Percentiles rank a stretch among this genome's conserved stretches.
These are phyloP conservation scores for Toxotes lorentzi DNA, from an alignment of 2,797 vertebrate genomes.

Conservation along the genomic window DNA sequence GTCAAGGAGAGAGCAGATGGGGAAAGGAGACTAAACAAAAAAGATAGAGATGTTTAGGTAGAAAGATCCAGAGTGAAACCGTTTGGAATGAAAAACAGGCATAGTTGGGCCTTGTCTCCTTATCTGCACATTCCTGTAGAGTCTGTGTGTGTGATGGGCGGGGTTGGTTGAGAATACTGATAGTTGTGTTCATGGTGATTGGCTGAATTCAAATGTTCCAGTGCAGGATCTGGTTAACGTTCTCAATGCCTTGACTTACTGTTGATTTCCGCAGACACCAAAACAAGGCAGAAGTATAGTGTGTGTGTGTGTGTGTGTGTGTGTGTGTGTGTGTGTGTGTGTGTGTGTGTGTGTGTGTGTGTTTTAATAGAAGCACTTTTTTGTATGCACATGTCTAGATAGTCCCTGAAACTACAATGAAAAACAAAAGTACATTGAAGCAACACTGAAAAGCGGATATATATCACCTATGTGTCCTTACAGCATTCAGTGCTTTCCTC, in stretches of 20 bases:
- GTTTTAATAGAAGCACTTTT: neutral
- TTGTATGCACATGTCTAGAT: slow-evolving; percentile 8
- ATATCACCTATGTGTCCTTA: neutral
- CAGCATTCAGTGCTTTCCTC: neutral
- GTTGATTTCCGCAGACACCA: slow-evolving; percentile 54
- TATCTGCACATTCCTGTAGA: slow-evolving; percentile 86
- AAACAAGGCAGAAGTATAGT: slow-evolving; percentile 45
- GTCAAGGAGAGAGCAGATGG: neutral
- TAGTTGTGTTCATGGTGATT: slow-evolving; percentile 74
- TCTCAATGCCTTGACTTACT: slow-evolving; percentile 59
- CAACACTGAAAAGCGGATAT: neutral
- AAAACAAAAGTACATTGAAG: neutral
- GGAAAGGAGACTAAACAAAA: slow-evolving; percentile 9
- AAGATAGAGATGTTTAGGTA: slow-evolving; percentile 1
- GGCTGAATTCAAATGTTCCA: slow-evolving; percentile 72
- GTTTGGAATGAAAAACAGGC: slow-evolving; percentile 66
- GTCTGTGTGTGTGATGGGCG: slow-evolving; percentile 55
- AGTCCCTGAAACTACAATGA: neutral
- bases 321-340: slow-evolving; percentile 19
- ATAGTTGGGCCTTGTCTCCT: slow-evolving; percentile 68
- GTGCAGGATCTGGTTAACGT: slow-evolving; percentile 74
- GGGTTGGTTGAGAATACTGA: slow-evolving; percentile 68
- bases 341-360: slow-evolving; percentile 19
- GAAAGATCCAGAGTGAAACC: slow-evolving; percentile 41
- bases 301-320: slow-evolving; percentile 17